phyloP scores from a whole-genome alignment of 2,888 invertebrate genomes.

The Petrophora chlorosata region DNA sequence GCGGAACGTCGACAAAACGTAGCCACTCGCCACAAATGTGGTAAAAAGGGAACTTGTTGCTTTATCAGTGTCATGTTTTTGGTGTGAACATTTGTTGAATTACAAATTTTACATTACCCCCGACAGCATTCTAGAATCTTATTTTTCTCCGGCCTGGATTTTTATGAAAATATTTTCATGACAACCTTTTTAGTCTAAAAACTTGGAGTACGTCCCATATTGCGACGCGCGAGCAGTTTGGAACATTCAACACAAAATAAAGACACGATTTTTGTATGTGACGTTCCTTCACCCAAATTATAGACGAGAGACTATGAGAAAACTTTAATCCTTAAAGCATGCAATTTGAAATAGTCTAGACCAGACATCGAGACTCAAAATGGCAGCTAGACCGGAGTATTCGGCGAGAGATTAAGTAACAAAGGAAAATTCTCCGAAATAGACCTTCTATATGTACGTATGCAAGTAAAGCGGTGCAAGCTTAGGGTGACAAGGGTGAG shows the following conservation, averaged over 20 bases:
- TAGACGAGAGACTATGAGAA: background rate
- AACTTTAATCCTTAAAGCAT: constrained; percentile 1
- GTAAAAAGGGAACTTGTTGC: constrained; percentile 77
- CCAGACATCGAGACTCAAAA: constrained; percentile 8
- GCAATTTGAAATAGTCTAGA: constrained; percentile 19
- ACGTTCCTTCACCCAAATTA: background rate
- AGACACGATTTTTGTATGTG: no score
- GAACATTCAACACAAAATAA: background rate
- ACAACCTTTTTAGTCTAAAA: constrained; percentile 13
- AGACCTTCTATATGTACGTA: constrained; percentile 32
- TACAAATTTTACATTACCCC: constrained; percentile 43
- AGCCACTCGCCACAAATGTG: constrained; percentile 67
- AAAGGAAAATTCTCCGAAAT: constrained; percentile 26
- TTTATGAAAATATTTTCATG: constrained; percentile 21
- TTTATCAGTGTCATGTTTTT: constrained; percentile 71
- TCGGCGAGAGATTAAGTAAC: constrained; percentile 23
- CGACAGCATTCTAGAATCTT: constrained; percentile 39
- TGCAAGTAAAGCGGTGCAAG: constrained; percentile 41
- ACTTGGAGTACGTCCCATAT: constrained; percentile 7
- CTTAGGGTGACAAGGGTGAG: constrained; percentile 52
- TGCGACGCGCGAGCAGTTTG: background rate
- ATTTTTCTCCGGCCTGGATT: constrained; percentile 21
- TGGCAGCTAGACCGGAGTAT: constrained; percentile 7
- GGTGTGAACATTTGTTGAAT: constrained; percentile 57
- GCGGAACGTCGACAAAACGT: constrained; percentile 60